These are phyloP conservation scores for Crepidodera aurea DNA, from an alignment of 2,888 invertebrate genomes.

Conservation along the genomic window DNA sequence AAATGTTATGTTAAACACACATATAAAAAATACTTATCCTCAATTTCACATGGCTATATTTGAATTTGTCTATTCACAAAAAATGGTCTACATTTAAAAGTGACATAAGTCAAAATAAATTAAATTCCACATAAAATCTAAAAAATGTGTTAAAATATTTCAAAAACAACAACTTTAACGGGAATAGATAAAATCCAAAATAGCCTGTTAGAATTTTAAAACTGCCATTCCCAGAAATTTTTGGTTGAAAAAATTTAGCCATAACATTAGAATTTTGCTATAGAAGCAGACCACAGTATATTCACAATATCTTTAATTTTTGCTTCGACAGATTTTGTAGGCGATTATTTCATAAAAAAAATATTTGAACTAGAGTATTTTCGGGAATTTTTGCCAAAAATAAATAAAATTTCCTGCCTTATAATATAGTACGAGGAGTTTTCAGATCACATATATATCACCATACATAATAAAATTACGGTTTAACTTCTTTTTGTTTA, in stretches of 20 bases:
- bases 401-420: constrained; percentile 28
- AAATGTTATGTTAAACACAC: constrained; percentile 43
- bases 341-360: constrained; percentile 31
- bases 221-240: constrained; percentile 18
- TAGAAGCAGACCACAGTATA: constrained; percentile 42
- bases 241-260: constrained; percentile 26
- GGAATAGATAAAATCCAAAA: constrained; percentile 21
- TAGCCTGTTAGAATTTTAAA: constrained; percentile 15
- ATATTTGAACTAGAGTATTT: constrained; percentile 13
- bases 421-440: constrained; percentile 9
- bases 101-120: too few relatives aligned
- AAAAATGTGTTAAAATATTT: too few relatives aligned
- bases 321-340: constrained; percentile 43
- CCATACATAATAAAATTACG: too few relatives aligned
- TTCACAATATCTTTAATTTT: constrained; percentile 40
- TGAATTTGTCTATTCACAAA: constrained; percentile 41
- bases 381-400: constrained; percentile 10
- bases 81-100: too few relatives aligned
- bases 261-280: constrained; percentile 40
- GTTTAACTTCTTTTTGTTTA: too few relatives aligned
- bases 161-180: too few relatives aligned
- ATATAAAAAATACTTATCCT: constrained; percentile 51
- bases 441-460: constrained; percentile 16
- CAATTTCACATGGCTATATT: constrained; percentile 41
- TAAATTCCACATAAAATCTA: too few relatives aligned